A percentile compares a stretch with the other conserved stretches of the same genome.
phyloP scores from a whole-genome alignment of 2,797 vertebrate genomes.

The Sebastiscus albofasciatus region DNA sequence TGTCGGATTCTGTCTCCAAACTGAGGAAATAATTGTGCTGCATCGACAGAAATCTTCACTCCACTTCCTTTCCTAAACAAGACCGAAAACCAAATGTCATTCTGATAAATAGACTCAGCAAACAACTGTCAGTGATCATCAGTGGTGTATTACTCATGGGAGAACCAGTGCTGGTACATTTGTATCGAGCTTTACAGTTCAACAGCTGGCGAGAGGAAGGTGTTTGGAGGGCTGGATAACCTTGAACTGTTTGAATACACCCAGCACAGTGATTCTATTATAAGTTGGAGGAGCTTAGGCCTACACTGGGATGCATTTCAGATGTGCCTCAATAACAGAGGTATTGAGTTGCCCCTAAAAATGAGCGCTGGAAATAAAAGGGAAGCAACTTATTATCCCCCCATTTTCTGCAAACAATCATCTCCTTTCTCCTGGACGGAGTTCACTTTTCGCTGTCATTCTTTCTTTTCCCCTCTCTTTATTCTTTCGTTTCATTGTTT shows the following conservation, averaged over 20 bases:
- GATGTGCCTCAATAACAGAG: constrained; percentile 73
- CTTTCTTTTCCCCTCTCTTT: constrained; percentile 70
- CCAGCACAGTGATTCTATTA: constrained; percentile 70
- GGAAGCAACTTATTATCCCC: constrained; percentile 78
- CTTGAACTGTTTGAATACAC: constrained; percentile 64
- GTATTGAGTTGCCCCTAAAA: constrained; percentile 72
- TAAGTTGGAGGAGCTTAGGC: constrained; percentile 53
- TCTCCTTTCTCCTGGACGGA: constrained; percentile 78
- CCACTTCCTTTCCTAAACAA: constrained; percentile 39
- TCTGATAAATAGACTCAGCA: constrained; percentile 36
- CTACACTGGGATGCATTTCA: constrained; percentile 71
- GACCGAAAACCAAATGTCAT: constrained; percentile 30
- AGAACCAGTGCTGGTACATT: constrained; percentile 32
- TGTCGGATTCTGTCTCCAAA: constrained; percentile 8
- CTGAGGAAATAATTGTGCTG: constrained; percentile 41
- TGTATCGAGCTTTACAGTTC: constrained; percentile 50
- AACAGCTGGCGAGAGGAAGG: constrained; percentile 52
- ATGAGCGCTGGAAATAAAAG: constrained; percentile 68
- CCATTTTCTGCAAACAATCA: constrained; percentile 79
- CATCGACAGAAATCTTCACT: constrained; percentile 22
- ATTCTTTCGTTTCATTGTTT: constrained; percentile 81
- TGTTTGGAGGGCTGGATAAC: constrained; percentile 51
- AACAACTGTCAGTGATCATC: constrained; percentile 42
- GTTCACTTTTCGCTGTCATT: constrained; percentile 85
- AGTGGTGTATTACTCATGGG: constrained; percentile 5